Percentiles rank a stretch among this genome's conserved stretches.
Conservation (phyloP, 2,797 vertebrate species). For the Hoplostethus mediterraneus region DNA sequence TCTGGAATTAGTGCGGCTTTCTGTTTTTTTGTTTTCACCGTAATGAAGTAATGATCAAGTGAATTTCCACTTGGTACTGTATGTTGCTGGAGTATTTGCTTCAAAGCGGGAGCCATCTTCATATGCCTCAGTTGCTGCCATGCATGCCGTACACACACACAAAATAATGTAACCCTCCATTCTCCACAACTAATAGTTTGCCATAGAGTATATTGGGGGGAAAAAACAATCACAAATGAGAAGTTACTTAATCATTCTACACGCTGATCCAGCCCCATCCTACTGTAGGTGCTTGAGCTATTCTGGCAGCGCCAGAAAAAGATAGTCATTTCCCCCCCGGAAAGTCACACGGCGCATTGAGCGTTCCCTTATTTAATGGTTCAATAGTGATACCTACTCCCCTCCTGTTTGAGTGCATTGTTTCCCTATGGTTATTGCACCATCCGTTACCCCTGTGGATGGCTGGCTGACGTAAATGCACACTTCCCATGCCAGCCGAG, state of each 20-base stretch:
- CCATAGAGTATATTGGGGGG: background rate
- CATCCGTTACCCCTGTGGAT: slow-evolving; percentile 74
- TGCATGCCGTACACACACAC: slow-evolving; percentile 19
- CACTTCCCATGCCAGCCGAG: slow-evolving; percentile 70
- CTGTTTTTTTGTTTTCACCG: too few relatives aligned
- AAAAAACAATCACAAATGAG: slow-evolving; percentile 44
- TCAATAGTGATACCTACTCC: slow-evolving; percentile 70
- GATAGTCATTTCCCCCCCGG: slow-evolving; percentile 49
- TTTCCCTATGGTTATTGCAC: slow-evolving; percentile 78
- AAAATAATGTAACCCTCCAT: slow-evolving; percentile 6
- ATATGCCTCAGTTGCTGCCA: slow-evolving; percentile 24
- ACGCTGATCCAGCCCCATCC: slow-evolving; percentile 35
- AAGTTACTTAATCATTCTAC: slow-evolving; percentile 43
- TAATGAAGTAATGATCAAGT: too few relatives aligned
- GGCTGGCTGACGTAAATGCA: slow-evolving; percentile 75
- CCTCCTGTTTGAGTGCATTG: slow-evolving; percentile 75
- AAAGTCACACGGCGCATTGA: slow-evolving; percentile 69
- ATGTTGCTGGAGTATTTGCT: too few relatives aligned
- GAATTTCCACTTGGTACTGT: too few relatives aligned
- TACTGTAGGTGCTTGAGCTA: slow-evolving; percentile 31
- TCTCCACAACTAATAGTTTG: slow-evolving; percentile 25
- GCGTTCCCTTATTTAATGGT: slow-evolving; percentile 77
- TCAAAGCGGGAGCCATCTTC: background rate
- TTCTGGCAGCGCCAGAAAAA: slow-evolving; percentile 40
- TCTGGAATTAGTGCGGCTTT: too few relatives aligned